phyloP scores from a whole-genome alignment of 2,113 vertebrate genomes.

The Prionailurus bengalensis region DNA sequence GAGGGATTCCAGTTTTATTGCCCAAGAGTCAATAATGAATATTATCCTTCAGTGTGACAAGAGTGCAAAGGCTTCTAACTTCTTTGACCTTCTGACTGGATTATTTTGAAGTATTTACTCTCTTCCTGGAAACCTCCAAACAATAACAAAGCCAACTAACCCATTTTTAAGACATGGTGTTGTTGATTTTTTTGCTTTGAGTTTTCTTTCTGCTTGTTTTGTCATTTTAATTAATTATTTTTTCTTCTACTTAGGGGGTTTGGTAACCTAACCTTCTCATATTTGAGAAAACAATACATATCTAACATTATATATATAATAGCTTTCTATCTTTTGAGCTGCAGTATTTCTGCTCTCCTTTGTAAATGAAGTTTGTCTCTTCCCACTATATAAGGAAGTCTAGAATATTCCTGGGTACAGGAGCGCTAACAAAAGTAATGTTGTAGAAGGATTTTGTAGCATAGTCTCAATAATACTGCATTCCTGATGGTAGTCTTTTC shows the following conservation, averaged over 20 bases:
- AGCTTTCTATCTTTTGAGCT: neutral
- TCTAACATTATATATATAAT: neutral
- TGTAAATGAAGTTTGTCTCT: neutral
- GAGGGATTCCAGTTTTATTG: slow-evolving; percentile 59
- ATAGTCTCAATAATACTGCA: neutral
- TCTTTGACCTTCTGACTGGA: slow-evolving; percentile 46
- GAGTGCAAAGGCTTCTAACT: slow-evolving; percentile 35
- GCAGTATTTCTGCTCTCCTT: neutral
- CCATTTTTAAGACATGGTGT: neutral
- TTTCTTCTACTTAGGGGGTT: neutral
- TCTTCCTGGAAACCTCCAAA: neutral
- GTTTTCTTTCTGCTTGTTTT: slow-evolving; percentile 29
- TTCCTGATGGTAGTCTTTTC: neutral
- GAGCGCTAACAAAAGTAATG: neutral
- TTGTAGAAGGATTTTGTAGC: neutral
- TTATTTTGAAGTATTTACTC: slow-evolving; percentile 59
- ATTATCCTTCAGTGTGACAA: slow-evolving; percentile 65
- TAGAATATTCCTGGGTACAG: neutral
- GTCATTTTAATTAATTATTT: slow-evolving; percentile 13
- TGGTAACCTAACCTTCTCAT: neutral
- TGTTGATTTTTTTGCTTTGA: slow-evolving; percentile 42
- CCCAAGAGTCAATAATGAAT: slow-evolving; percentile 56
- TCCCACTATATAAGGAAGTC: neutral
- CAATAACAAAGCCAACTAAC: slow-evolving; percentile 36
- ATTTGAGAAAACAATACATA: neutral